Percentiles rank a stretch among this genome's conserved stretches.
Conservation (phyloP, 2,888 invertebrate species). For the Diaphora mendica region DNA sequence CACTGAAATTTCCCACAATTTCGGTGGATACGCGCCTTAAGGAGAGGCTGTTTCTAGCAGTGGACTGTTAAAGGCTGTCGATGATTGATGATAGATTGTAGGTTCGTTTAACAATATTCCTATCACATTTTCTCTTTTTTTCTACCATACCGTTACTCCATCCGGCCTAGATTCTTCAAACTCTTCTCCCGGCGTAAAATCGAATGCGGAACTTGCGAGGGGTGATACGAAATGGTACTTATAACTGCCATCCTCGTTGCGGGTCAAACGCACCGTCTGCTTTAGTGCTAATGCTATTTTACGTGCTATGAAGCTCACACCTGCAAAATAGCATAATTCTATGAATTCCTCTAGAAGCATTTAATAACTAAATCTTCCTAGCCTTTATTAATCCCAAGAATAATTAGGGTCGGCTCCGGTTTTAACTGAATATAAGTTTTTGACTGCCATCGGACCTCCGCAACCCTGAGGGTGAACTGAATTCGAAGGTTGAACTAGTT, state of each 20-base stretch:
- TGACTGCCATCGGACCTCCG: too few relatives aligned
- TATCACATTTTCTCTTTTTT: neutral
- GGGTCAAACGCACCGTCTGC: conserved; percentile 55
- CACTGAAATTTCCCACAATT: too few relatives aligned
- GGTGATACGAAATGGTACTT: conserved; percentile 53
- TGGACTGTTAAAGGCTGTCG: too few relatives aligned
- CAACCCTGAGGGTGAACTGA: too few relatives aligned
- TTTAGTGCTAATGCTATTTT: conserved; percentile 58
- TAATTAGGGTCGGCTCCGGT: too few relatives aligned
- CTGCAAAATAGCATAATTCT: conserved; percentile 42
- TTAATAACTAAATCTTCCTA: neutral
- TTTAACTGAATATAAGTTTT: too few relatives aligned
- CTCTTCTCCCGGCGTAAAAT: conserved; percentile 65
- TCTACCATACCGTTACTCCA: conserved; percentile 63
- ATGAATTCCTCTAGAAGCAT: neutral
- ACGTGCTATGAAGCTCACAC: conserved; percentile 55
- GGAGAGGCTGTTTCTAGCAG: too few relatives aligned
- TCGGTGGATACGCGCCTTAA: too few relatives aligned
- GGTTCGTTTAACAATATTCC: neutral
- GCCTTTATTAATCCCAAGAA: too few relatives aligned
- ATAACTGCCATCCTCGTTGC: conserved; percentile 61
- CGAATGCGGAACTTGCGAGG: conserved; percentile 48
- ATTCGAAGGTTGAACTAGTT: too few relatives aligned
- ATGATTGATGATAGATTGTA: too few relatives aligned
- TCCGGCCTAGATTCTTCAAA: conserved; percentile 72